Base-by-base conservation (phyloP, 2,113 vertebrate genomes). In the Heterochromis multidens region DNA sequence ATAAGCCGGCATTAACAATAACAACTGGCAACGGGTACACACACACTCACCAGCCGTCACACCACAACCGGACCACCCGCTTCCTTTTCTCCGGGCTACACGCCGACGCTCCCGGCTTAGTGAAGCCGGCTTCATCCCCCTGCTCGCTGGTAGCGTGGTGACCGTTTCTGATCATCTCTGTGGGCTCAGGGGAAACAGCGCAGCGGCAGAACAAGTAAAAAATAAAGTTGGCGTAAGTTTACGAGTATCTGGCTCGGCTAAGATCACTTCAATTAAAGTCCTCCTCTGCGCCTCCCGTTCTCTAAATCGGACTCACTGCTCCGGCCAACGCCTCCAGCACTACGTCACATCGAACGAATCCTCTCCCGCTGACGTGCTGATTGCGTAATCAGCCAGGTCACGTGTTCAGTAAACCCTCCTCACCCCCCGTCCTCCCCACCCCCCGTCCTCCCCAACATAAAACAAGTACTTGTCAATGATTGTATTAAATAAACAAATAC, bases 1-100 rank as follows among this genome's bases (percentile, higher is more conserved):
- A 17, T 29, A 29, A 49, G 43, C 2, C 63, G 2, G 14, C 57
- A 46, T 17, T 1, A 16, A 77, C 17, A 37, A 11, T 4, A 25
- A 29, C 3, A 72, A 72, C 9, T 29, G 25, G 12, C 2, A 46
- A 23, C 7, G 5, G 31, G 1, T 19, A 57, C 46, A 25, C 19
- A 19, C 13, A 49, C 2, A 95, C 97, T 96, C 95, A 98, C 98
- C 98, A 99, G 57, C 98, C 98, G 52, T 99, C 98, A 83, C 98
- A 99, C 98, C 98, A 99, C 87, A 99, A 93, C 77, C 98, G 96
- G 16, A 98, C 97, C 1, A 94, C 60, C 6, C 96, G 90, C 84
- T 95, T 96, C 80, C 96, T 93, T 61, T 96, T 97, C 91, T 96
- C 91, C 12, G 94, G 92, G 77, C 92, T 94, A 59, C 94, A 89